Evolutionary conservation across 1,140 invertebrate species (phyloP).

Genomic region (Pseudomyrmex concolor): DNA sequence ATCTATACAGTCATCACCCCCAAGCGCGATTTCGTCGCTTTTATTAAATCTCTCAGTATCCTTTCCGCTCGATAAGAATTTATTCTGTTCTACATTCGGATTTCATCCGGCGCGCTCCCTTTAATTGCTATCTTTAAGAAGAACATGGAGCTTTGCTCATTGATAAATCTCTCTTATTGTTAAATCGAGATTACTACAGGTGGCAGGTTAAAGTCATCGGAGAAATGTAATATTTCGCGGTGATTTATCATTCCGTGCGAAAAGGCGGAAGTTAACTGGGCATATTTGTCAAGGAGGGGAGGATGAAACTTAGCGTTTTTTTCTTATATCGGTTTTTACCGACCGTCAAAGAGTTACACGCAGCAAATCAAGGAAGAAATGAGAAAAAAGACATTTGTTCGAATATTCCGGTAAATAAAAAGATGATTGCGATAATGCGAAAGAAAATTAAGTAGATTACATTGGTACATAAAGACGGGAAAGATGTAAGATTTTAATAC

Average conservation of each 20-base stretch:
- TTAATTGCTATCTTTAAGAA: constrained; percentile 65
- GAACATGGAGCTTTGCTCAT: constrained; percentile 34
- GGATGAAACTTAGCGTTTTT: neutral
- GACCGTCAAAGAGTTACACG: no score
- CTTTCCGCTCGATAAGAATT: constrained; percentile 66
- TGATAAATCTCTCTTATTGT: constrained; percentile 67
- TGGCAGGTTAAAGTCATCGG: constrained; percentile 26
- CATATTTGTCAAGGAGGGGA: neutral
- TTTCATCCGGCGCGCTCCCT: constrained; percentile 68
- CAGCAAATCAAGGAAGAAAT: neutral
- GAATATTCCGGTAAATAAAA: neutral
- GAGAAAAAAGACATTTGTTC: no score
- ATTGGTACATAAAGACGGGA: neutral
- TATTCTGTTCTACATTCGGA: constrained; percentile 79
- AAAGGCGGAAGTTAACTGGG: neutral
- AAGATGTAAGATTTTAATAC: constrained; percentile 18
- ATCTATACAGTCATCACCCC: constrained; percentile 60
- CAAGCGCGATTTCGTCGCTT: constrained; percentile 62
- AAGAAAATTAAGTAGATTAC: constrained; percentile 1
- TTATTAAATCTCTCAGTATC: constrained; percentile 52
- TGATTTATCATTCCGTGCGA: constrained; percentile 24
- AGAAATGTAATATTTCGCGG: constrained; percentile 1
- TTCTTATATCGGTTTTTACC: neutral
- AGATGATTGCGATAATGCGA: neutral
- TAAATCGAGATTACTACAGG: constrained; percentile 64